phyloP scores from a whole-genome alignment of 2,888 invertebrate species.

The Papilio gigon region DNA sequence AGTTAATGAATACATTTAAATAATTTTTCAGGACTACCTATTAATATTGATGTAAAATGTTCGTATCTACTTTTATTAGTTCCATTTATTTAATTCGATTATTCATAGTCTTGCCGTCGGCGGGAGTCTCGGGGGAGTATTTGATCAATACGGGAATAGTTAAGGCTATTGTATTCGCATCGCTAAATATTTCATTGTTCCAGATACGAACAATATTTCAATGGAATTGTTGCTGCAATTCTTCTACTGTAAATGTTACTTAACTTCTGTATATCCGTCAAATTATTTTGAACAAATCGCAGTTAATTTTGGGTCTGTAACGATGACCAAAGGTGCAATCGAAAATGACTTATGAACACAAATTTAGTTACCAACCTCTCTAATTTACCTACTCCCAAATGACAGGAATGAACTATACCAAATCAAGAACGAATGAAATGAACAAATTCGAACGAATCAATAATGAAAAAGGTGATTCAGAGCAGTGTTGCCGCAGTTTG shows the following conservation, averaged over 20 bases:
- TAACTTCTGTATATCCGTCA: too few relatives aligned
- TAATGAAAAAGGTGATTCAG: not conserved
- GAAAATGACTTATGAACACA: not conserved
- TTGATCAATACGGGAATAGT: conserved; percentile 7
- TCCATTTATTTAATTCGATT: not conserved
- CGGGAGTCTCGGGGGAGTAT: not conserved
- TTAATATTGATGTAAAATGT: not conserved
- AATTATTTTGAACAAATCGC: not conserved
- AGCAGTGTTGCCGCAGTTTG: not conserved
- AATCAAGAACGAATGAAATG: not conserved
- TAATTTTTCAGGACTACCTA: not conserved
- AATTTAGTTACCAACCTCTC: not conserved
- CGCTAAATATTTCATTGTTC: conserved; percentile 16
- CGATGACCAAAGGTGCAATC: not conserved
- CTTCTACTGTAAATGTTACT: too few relatives aligned
- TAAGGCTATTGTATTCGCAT: conserved; percentile 6
- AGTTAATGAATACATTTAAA: not conserved
- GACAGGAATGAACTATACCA: too few relatives aligned
- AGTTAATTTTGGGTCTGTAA: too few relatives aligned
- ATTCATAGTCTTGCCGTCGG: not conserved
- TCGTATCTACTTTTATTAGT: not conserved
- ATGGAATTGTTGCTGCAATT: not conserved
- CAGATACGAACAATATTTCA: not conserved
- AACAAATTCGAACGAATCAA: not conserved
- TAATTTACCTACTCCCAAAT: too few relatives aligned